Base-by-base conservation (phyloP, 2,888 invertebrate species). In the Dione juno region DNA sequence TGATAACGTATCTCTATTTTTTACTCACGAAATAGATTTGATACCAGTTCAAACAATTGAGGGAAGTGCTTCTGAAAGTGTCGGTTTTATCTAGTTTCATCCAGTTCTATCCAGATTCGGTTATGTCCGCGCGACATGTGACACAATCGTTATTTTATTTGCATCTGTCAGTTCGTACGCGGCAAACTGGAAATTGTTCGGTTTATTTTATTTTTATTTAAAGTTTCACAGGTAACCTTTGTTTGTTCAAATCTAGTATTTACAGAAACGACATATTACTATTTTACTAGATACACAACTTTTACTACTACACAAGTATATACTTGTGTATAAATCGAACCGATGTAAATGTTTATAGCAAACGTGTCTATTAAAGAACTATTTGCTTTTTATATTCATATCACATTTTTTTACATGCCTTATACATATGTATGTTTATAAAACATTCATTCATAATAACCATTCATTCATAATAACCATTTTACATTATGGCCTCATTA, bases 61-160 rank as follows among this genome's bases (percentile, higher is more conserved):
- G 69, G 43, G 45, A 61, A 61, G 53, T 35, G 48, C 54, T 61
- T 35, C 41, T 50, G 54, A 70, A 73, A 68, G 67, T 19, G 45
- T 59, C 53, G 61, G 43, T 73, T 70, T 68, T 73, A 73, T 73
- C 73, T 50, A 50, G 70, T 70, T 68, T 43, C 53, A 65, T 66
- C 61, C 61, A 48, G 65, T 66, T 70, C 59, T 57, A 66, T 59
- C 68, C 52, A 65, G 68, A 70, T 68, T 63, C 61, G 70, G 70
- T 64, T 70, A 68, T 73, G 71, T 70, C 61, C 70, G 54, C 70
- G 70, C 61, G 70, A 66, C 66, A 68, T 70, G 70, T 70, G 71
- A 70, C 70, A 73, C 73, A 68, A 73, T 70, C 71, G 67, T 73
- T 73, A 73, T 73, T 70, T 73, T 73, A 68, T 70, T 70, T 73